These are phyloP conservation scores for Odocoileus virginianus DNA, from an alignment of 2,113 vertebrate genomes.

Conservation along the genomic window DNA sequence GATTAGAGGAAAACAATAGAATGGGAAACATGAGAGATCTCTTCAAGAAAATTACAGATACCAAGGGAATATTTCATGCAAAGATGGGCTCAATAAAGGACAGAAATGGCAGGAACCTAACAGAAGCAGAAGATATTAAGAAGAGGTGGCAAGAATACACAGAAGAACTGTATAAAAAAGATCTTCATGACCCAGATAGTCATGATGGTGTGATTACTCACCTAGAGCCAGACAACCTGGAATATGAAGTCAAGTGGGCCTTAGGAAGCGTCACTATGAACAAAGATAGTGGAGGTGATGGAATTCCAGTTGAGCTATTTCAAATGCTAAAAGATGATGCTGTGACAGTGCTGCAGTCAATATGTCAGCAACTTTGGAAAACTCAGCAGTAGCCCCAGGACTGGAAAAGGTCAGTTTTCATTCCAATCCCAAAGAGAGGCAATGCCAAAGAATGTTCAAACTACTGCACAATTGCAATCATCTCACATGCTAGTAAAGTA, in stretches of 20 bases:
- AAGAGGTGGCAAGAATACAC: background rate
- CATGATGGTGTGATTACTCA: background rate
- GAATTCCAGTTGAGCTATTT: background rate
- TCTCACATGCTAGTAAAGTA: background rate
- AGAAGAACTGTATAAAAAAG: background rate
- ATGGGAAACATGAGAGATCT: background rate
- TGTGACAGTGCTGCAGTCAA: background rate
- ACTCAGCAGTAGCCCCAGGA: background rate
- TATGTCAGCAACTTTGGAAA: background rate
- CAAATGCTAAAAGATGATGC: background rate
- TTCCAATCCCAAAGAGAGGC: background rate
- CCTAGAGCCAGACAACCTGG: background rate
- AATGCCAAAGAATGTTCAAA: background rate
- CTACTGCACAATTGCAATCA: background rate
- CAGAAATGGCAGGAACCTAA: background rate
- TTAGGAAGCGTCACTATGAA: background rate
- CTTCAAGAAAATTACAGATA: background rate
- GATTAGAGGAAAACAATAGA: background rate
- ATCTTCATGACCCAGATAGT: background rate
- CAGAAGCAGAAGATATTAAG: background rate
- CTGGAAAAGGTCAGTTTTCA: background rate
- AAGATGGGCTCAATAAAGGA: background rate
- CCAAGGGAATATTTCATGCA: background rate
- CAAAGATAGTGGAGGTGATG: background rate
- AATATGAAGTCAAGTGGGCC: background rate